Percentiles rank a stretch among this genome's conserved stretches.
phyloP scores from a whole-genome alignment of 2,888 invertebrate genomes.

The Caenorhabditis sp. region DNA sequence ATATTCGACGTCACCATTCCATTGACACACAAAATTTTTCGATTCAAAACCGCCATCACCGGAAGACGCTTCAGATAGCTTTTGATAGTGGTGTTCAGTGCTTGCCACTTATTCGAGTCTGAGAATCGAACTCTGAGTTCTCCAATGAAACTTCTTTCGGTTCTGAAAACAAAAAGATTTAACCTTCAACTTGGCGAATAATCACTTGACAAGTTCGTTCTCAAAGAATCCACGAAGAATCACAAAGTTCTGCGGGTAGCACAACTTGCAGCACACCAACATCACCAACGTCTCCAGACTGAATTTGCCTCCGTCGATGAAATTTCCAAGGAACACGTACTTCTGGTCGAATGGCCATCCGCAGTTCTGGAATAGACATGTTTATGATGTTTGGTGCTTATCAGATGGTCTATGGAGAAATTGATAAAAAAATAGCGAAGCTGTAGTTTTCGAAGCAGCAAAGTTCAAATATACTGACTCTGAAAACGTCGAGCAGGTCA shows the following conservation, averaged over 20 bases:
- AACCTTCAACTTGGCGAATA: neutral
- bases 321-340: slow-evolving; percentile 73
- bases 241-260: slow-evolving; percentile 53
- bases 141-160: slow-evolving; percentile 51
- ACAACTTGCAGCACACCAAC: slow-evolving; percentile 43
- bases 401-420: neutral
- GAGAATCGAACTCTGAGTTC: slow-evolving; percentile 57
- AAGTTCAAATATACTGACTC: slow-evolving; percentile 28
- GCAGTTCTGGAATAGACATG: slow-evolving; percentile 53
- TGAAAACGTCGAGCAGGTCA: slow-evolving; percentile 71
- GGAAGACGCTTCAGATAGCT: slow-evolving; percentile 47
- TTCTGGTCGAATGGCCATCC: slow-evolving; percentile 74
- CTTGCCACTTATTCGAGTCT: slow-evolving; percentile 44
- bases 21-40: slow-evolving; percentile 57
- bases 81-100: slow-evolving; percentile 39
- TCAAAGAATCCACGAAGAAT: slow-evolving; percentile 57
- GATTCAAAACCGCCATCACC: slow-evolving; percentile 40
- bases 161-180: slow-evolving; percentile 12
- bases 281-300: slow-evolving; percentile 54
- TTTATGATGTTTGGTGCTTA: slow-evolving; percentile 7
- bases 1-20: slow-evolving; percentile 53
- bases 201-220: slow-evolving; percentile 49
- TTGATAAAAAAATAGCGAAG: slow-evolving; percentile 7
- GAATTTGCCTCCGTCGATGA: slow-evolving; percentile 66
- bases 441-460: neutral